Evolutionary conservation across 1,140 invertebrate genomes (phyloP).

Genomic region (Coenobita brevimanus): DNA sequence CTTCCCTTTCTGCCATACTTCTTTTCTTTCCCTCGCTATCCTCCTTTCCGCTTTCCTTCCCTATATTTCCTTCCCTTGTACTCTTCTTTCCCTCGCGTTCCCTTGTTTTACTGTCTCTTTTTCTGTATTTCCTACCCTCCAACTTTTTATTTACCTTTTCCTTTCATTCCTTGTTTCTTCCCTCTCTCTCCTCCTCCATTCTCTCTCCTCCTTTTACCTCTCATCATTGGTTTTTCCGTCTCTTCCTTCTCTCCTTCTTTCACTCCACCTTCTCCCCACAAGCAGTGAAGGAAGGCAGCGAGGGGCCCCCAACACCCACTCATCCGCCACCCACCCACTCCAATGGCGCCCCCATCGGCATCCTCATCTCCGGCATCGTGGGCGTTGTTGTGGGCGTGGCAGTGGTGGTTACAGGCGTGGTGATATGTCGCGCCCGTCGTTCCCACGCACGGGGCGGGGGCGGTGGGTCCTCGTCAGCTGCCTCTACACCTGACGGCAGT

Average conservation of each 20-base stretch:
- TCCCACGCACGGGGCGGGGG: not conserved
- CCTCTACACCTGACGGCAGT: conserved; percentile 11
- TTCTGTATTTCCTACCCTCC: too few species aligned
- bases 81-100: too few species aligned
- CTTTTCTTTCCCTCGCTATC: too few species aligned
- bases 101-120: too few species aligned
- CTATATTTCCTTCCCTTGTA: too few species aligned
- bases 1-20: too few species aligned
- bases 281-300: not conserved
- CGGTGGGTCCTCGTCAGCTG: not conserved
- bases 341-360: not conserved
- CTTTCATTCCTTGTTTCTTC: too few species aligned
- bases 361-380: not conserved
- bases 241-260: not conserved
- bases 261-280: not conserved
- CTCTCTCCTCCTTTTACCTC: too few species aligned
- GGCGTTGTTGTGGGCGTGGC: conserved; percentile 27
- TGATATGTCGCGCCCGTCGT: conserved; percentile 26
- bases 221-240: too few species aligned
- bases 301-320: not conserved
- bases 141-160: too few species aligned
- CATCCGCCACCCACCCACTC: not conserved
- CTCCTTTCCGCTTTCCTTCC: too few species aligned
- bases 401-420: conserved; percentile 35
- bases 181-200: too few species aligned